Evolutionary conservation across 64 coral and sea anemone species (phyloP).

Genomic region (Stichodactyla helianthus): DNA sequence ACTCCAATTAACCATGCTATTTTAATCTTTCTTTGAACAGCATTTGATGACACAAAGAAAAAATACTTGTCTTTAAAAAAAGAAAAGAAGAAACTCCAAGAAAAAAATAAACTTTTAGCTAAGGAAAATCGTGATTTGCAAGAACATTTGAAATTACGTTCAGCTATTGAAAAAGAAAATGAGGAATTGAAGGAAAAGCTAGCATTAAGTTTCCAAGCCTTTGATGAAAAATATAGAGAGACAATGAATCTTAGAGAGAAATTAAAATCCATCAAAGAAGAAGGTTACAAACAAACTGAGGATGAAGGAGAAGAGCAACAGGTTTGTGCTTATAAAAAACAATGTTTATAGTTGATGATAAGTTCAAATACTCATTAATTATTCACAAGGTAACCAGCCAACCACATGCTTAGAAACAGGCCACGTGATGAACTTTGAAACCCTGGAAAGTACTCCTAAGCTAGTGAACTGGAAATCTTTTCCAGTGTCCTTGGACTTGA

Average conservation of each 20-base stretch:
- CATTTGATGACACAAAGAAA: constrained; percentile 11
- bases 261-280: background rate
- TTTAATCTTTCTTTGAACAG: background rate
- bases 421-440: no score
- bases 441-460: no score
- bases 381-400: no score
- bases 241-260: constrained; percentile 22
- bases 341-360: background rate
- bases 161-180: constrained; percentile 20
- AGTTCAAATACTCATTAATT: background rate
- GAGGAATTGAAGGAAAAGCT: constrained; percentile 14
- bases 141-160: background rate
- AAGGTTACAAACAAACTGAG: background rate
- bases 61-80: background rate
- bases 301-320: background rate
- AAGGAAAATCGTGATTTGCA: constrained; percentile 10
- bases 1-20: no score
- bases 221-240: constrained; percentile 31
- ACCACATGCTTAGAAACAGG: no score
- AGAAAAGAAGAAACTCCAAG: background rate
- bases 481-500: no score
- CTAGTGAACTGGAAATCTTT: no score
- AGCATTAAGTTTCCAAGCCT: constrained; percentile 33
- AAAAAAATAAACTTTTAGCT: background rate
- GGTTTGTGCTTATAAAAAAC: background rate